Percentiles rank a stretch among this genome's conserved stretches.
phyloP scores from a whole-genome alignment of 2,888 invertebrate genomes.

The Hypena proboscidalis region DNA sequence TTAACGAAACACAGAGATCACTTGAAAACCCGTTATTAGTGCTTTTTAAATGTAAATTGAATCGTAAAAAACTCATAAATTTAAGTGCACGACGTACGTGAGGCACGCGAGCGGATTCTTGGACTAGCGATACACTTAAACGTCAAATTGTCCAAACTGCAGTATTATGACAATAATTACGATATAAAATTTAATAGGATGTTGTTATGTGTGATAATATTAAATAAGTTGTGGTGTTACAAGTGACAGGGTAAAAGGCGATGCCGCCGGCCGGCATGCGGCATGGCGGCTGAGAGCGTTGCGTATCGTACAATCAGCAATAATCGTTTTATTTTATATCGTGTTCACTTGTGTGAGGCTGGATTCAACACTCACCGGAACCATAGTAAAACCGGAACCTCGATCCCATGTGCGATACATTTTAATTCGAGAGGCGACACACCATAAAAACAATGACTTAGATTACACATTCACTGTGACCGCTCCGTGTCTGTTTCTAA shows the following conservation, averaged over 20 bases:
- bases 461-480: too few relatives aligned
- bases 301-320: slow-evolving; percentile 51
- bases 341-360: slow-evolving; percentile 31
- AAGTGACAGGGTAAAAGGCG: slow-evolving; percentile 25
- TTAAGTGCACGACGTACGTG: slow-evolving; percentile 58
- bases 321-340: slow-evolving; percentile 47
- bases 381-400: slow-evolving; percentile 50
- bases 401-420: slow-evolving; percentile 56
- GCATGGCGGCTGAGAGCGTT: not conserved
- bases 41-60: slow-evolving; percentile 73
- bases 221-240: slow-evolving; percentile 13
- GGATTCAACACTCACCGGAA: slow-evolving; percentile 37
- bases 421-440: slow-evolving; percentile 37
- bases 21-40: slow-evolving; percentile 61
- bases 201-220: not conserved
- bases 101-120: slow-evolving; percentile 42
- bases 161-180: slow-evolving; percentile 39
- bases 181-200: slow-evolving; percentile 2
- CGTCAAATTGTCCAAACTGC: slow-evolving; percentile 28
- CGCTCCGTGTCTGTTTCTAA: too few relatives aligned
- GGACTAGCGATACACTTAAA: slow-evolving; percentile 31
- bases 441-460: slow-evolving; percentile 17
- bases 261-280: slow-evolving; percentile 4
- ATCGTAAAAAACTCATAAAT: slow-evolving; percentile 69
- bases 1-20: slow-evolving; percentile 58